phyloP scores from a whole-genome alignment of 2,888 invertebrate genomes.

The Amphipyra berbera region DNA sequence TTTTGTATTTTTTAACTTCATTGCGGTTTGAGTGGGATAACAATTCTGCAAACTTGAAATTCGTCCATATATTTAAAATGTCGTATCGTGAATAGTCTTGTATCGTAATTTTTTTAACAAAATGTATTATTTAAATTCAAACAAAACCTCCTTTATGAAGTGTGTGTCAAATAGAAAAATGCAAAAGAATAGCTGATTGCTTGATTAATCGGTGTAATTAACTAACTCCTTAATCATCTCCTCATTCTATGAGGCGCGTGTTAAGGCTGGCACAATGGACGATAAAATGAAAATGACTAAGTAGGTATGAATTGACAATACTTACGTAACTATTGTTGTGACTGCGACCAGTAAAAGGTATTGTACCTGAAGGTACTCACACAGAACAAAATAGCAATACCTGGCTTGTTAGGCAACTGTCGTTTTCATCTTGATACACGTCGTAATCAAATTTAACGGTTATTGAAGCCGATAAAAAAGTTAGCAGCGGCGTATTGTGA shows the following conservation, averaged over 20 bases:
- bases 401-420: conserved; percentile 70
- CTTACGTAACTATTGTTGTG: conserved; percentile 38
- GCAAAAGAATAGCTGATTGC: conserved; percentile 8
- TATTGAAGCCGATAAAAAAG: conserved; percentile 76
- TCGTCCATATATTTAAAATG: no score
- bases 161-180: not conserved
- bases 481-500: conserved; percentile 69
- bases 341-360: conserved; percentile 40
- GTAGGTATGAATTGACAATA: conserved; percentile 25
- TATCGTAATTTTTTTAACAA: no score
- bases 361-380: conserved; percentile 43
- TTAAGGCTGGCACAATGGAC: conserved; percentile 48
- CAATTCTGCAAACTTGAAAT: no score
- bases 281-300: conserved; percentile 48
- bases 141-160: no score
- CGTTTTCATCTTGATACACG: conserved; percentile 78
- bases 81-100: no score
- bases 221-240: conserved; percentile 51
- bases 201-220: conserved; percentile 36
- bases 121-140: no score
- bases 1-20: no score
- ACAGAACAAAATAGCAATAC: conserved; percentile 52
- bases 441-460: conserved; percentile 86
- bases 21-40: no score
- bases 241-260: conserved; percentile 54